Conservation (phyloP, 1,140 invertebrate species). For the Lepidurus apus region DNA sequence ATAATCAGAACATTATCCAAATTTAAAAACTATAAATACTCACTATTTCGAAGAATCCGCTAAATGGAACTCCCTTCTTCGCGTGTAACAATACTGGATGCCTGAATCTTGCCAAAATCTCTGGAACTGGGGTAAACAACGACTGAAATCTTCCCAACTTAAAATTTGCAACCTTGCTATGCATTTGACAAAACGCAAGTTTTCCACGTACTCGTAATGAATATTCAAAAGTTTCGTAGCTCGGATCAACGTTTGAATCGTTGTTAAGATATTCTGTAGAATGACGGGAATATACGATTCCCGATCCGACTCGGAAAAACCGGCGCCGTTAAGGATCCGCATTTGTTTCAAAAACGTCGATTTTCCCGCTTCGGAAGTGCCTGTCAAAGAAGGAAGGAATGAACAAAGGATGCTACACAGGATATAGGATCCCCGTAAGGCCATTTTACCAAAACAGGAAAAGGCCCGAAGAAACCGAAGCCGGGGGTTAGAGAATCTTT, state of each 20-base stretch:
- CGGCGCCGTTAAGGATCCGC: too few species aligned
- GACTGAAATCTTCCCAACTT: slow-evolving; percentile 38
- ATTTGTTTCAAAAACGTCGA: too few species aligned
- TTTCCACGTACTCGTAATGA: slow-evolving; percentile 80
- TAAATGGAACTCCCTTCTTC: slow-evolving; percentile 61
- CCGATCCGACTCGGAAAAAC: too few species aligned
- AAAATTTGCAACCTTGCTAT: not conserved
- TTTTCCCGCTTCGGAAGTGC: too few species aligned
- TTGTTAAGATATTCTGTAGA: slow-evolving; percentile 98
- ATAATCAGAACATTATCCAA: not conserved
- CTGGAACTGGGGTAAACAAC: slow-evolving; percentile 57
- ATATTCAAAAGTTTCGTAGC: slow-evolving; percentile 99
- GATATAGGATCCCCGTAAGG: too few species aligned
- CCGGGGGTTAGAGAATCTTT: too few species aligned
- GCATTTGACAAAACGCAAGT: slow-evolving; percentile 57
- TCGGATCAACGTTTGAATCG: slow-evolving; percentile 99
- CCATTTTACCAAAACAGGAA: too few species aligned
- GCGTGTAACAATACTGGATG: slow-evolving; percentile 63
- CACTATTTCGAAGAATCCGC: slow-evolving; percentile 65
- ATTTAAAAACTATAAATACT: not conserved
- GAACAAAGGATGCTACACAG: too few species aligned
- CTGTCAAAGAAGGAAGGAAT: too few species aligned
- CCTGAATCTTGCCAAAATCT: slow-evolving; percentile 57
- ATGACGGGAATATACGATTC: too few species aligned
- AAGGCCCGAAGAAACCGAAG: too few species aligned